Evolutionary conservation across 2,888 invertebrate genomes (phyloP).

Genomic region (Rhaphigaster nebulosa): DNA sequence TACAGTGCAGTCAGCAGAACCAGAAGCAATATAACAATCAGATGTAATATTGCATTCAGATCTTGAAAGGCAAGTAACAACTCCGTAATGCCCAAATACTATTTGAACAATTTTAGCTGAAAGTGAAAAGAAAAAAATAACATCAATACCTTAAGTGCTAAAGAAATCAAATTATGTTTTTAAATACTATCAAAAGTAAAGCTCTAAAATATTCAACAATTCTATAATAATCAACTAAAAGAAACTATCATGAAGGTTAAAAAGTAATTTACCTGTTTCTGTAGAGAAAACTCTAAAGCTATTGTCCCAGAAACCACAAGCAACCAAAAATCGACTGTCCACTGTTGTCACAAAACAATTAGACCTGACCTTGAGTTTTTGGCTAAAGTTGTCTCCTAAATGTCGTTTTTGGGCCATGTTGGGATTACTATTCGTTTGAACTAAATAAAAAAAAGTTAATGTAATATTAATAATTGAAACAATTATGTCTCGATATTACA

Average conservation of each 20-base stretch:
- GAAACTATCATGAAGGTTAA: background rate
- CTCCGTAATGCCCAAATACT: slow-evolving; percentile 98
- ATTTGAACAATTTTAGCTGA: slow-evolving; percentile 97
- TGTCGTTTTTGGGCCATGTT: slow-evolving; percentile 83
- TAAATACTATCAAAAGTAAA: background rate
- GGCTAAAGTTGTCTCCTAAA: slow-evolving; percentile 98
- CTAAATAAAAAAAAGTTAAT: slow-evolving; percentile 69
- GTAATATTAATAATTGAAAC: background rate
- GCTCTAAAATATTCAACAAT: background rate
- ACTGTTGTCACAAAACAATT: slow-evolving; percentile 98
- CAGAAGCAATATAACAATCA: slow-evolving; percentile 98
- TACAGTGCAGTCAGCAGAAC: slow-evolving; percentile 98
- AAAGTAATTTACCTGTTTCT: slow-evolving; percentile 81
- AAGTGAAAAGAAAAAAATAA: slow-evolving; percentile 66
- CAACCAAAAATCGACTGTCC: slow-evolving; percentile 95
- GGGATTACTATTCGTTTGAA: slow-evolving; percentile 79
- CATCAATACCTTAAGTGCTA: background rate
- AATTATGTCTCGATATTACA: too few species aligned
- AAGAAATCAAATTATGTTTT: background rate
- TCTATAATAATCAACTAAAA: background rate
- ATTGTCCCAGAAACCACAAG: slow-evolving; percentile 99
- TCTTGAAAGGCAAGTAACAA: slow-evolving; percentile 96
- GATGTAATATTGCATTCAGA: slow-evolving; percentile 99
- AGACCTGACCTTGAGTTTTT: slow-evolving; percentile 91
- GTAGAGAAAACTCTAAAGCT: slow-evolving; percentile 98